Percentiles rank a stretch among this genome's conserved stretches.
These are phyloP conservation scores for Hippopotamus amphibius DNA, from an alignment of 2,113 vertebrate genomes.

Conservation along the genomic window DNA sequence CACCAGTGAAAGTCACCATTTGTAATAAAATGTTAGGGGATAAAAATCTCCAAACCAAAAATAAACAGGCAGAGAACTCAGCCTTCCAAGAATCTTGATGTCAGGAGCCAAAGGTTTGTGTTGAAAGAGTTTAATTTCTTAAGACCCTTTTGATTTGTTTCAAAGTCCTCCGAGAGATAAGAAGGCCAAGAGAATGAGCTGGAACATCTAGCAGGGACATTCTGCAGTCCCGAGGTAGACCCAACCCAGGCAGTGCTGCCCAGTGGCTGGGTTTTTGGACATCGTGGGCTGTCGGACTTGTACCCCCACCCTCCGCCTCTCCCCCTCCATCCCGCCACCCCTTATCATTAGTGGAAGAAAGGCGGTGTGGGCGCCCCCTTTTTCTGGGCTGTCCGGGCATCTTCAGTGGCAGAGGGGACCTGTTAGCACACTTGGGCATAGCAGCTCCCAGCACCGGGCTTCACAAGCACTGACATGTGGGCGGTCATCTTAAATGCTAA, in stretches of 20 bases:
- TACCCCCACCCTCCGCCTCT: too few relatives aligned
- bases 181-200: background rate
- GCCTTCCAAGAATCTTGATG: background rate
- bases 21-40: background rate
- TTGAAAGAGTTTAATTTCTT: background rate
- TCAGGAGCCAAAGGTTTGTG: background rate
- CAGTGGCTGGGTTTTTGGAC: fast-evolving
- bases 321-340: background rate
- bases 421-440: fast-evolving
- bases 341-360: fast-evolving
- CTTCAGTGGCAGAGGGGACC: background rate
- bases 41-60: background rate
- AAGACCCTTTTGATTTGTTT: background rate
- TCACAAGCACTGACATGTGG: fast-evolving
- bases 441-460: fast-evolving
- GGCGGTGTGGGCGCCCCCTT: too few relatives aligned
- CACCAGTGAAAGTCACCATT: background rate
- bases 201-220: too few relatives aligned
- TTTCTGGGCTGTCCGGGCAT: fast-evolving
- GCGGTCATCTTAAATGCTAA: background rate
- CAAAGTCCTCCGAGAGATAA: background rate
- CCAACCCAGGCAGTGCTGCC: fast-evolving
- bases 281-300: background rate
- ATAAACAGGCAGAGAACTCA: background rate
- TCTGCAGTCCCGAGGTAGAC: fast-evolving